phyloP scores from a whole-genome alignment of 1,140 invertebrate genomes.

The Ceratosolen solmsi region DNA sequence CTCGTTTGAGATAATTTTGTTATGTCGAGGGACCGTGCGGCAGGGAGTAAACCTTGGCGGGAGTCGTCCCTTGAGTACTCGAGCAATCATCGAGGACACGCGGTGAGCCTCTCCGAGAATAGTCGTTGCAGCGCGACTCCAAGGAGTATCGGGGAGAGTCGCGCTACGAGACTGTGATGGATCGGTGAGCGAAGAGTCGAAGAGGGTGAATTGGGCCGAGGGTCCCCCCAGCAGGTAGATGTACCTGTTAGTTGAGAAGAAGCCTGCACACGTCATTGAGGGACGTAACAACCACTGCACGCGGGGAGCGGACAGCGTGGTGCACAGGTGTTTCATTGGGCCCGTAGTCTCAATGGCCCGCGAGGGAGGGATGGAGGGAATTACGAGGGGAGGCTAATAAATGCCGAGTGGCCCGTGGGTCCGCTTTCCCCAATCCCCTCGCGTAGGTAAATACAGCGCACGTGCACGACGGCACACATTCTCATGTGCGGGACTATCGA shows the following conservation, averaged over 20 bases:
- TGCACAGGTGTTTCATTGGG: not conserved
- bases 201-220: not conserved
- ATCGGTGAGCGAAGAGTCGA: not conserved
- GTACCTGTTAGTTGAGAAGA: not conserved
- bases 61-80: too few species aligned
- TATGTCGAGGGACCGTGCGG: too few species aligned
- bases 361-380: not conserved
- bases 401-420: not conserved
- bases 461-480: not conserved
- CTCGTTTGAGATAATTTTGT: too few species aligned
- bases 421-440: not conserved
- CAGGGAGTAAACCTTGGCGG: too few species aligned
- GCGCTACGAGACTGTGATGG: not conserved
- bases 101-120: too few species aligned
- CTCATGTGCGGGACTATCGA: not conserved
- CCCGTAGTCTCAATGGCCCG: not conserved
- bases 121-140: too few species aligned
- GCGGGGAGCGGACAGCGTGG: not conserved
- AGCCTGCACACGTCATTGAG: not conserved
- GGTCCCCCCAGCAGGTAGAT: not conserved
- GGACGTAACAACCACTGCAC: not conserved
- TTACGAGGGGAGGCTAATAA: not conserved
- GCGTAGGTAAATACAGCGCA: not conserved
- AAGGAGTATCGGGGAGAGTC: too few species aligned
- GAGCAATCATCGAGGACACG: too few species aligned